Base-by-base conservation (phyloP, 1,140 invertebrate species). In the Gonatopus flavifemur region DNA sequence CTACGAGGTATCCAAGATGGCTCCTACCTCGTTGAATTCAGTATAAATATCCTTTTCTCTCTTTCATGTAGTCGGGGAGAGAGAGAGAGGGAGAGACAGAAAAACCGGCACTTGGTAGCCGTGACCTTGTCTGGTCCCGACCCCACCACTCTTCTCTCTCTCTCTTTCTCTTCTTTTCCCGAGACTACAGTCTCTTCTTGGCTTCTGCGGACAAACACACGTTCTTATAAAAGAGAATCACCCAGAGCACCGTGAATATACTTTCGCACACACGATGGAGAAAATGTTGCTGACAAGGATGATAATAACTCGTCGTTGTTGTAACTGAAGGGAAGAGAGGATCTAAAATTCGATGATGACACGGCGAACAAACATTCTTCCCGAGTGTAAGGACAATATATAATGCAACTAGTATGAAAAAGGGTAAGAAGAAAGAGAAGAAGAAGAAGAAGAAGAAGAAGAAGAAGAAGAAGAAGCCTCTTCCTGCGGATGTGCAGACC, bases 91-190 rank as follows among this genome's bases (percentile, higher is more conserved):
- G 18, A 19, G 41, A 25, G 25, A 36, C 38, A 20, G 32, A 55
- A 47, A 52, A 53, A 60, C 25, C 43, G 52, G 50, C 53, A 35
- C 48, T 63, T 65, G 64, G 59, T 64, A 72, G 64, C 69, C 69
- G 60, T 72, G 70, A 72, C 70, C 70, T 73, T 73, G 70, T 70
- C 67, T 67, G 64, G 58, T 54, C 61, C 51, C 55, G 65, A 66
- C 55, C 55, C 62, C 52, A 55, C 61, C 24, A 53, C 50, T 20
- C 32, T 38, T n/a, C n/a, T n/a, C n/a, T n/a, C n/a, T n/a, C n/a
- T n/a, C n/a, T n/a, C n/a, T n/a, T n/a, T n/a, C n/a, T n/a, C n/a
- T n/a, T n/a, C n/a, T n/a, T n/a, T n/a, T n/a, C n/a, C n/a, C n/a
- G n/a, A n/a, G n/a, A n/a, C n/a, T n/a, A n/a, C n/a, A n/a, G n/a